Conservation (phyloP, 92 coral and sea anemone species). For the Parazoanthus darwini region DNA sequence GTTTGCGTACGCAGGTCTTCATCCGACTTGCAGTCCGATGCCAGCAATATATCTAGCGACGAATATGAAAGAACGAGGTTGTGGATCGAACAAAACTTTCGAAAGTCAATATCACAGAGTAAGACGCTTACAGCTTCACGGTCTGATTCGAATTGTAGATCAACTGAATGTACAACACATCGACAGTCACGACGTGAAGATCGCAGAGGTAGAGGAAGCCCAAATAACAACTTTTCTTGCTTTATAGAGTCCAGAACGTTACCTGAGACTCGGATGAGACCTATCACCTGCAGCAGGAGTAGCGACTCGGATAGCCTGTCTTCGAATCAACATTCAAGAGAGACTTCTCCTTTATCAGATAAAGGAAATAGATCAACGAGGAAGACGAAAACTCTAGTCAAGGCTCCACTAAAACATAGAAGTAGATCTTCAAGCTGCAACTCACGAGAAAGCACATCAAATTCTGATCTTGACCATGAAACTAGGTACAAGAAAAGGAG, state of each 20-base stretch:
- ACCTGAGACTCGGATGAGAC: too few relatives aligned
- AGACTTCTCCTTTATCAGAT: not conserved
- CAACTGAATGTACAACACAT: not conserved
- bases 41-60: not conserved
- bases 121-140: not conserved
- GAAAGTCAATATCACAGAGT: not conserved
- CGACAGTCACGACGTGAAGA: not conserved
- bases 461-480: not conserved
- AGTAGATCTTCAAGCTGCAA: not conserved
- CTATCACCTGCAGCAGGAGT: not conserved
- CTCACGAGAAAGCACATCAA: not conserved
- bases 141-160: not conserved
- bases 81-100: constrained; percentile 35
- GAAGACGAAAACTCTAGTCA: not conserved
- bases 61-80: constrained; percentile 37
- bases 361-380: not conserved
- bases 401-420: not conserved
- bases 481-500: not conserved
- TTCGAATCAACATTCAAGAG: not conserved
- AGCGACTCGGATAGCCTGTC: not conserved
- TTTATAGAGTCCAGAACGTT: not conserved
- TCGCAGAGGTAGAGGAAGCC: not conserved
- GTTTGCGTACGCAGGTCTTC: not conserved
- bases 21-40: not conserved
- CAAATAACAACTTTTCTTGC: not conserved